These are phyloP conservation scores for Tauraco erythrolophus DNA, from an alignment of 2,113 vertebrate genomes.

Conservation along the genomic window DNA sequence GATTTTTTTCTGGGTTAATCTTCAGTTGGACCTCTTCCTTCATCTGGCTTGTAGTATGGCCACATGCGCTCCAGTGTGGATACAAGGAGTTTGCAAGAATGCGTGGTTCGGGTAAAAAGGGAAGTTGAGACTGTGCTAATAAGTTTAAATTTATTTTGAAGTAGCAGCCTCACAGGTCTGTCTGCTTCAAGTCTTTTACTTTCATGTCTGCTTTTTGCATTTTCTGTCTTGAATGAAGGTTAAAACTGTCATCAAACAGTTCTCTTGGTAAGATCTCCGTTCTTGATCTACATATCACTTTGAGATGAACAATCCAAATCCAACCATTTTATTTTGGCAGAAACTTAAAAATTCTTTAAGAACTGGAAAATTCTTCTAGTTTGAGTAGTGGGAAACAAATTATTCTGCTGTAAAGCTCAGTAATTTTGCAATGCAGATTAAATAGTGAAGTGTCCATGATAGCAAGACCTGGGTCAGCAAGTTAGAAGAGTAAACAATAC, in stretches of 20 bases:
- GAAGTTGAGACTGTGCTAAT: neutral
- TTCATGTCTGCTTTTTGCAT: neutral
- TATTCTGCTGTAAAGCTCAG: neutral
- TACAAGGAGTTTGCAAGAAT: neutral
- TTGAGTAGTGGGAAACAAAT: neutral
- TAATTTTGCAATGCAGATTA: neutral
- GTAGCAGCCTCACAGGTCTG: neutral
- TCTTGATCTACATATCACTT: neutral
- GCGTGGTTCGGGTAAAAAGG: neutral
- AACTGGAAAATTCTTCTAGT: neutral
- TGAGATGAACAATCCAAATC: neutral
- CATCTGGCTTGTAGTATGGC: neutral
- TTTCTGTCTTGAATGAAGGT: neutral
- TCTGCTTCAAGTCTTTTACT: neutral
- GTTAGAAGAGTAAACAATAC: neutral
- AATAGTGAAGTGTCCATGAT: neutral
- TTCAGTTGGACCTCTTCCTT: neutral
- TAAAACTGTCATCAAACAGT: neutral
- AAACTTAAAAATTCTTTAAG: neutral
- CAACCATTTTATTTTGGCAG: neutral
- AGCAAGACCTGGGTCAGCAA: neutral
- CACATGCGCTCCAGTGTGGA: neutral
- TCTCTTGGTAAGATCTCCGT: neutral
- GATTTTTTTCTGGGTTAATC: slow-evolving; percentile 1
- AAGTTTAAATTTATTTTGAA: neutral